Conservation (phyloP, 2,888 invertebrate species). For the Aproaerema taeniolella region DNA sequence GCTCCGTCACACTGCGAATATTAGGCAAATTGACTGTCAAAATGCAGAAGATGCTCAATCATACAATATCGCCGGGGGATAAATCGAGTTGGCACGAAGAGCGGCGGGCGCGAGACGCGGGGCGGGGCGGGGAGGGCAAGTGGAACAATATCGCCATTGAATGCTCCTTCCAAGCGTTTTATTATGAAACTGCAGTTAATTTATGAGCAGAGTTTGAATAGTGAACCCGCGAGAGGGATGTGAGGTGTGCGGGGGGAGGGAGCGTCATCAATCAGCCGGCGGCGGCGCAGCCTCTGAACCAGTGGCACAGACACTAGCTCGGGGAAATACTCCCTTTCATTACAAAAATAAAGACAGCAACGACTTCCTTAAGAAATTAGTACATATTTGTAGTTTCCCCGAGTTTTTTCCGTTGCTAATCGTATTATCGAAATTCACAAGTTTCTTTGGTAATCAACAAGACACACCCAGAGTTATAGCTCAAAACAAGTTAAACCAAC, state of each 20-base stretch:
- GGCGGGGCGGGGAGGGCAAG: background rate
- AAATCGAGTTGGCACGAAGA: background rate
- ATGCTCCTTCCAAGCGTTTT: constrained; percentile 28
- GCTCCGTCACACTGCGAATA: background rate
- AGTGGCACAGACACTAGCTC: background rate
- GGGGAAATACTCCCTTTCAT: background rate
- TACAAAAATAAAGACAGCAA: background rate
- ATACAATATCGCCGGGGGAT: background rate
- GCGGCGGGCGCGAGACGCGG: background rate
- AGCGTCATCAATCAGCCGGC: constrained; percentile 37
- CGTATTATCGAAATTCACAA: background rate
- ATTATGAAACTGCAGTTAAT: constrained; percentile 45
- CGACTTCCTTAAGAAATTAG: background rate
- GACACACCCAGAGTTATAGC: too few species aligned
- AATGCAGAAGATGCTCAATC: background rate
- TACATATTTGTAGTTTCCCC: background rate
- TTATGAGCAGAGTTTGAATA: constrained; percentile 36
- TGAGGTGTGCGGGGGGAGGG: constrained; percentile 16
- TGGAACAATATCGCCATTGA: constrained; percentile 25
- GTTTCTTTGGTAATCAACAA: background rate
- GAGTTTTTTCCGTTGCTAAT: background rate
- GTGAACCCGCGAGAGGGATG: constrained; percentile 17
- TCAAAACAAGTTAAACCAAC: too few species aligned
- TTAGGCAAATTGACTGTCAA: background rate
- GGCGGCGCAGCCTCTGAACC: background rate